Base-by-base conservation (phyloP, 1,140 invertebrate genomes). In the Drosophila nikananu region DNA sequence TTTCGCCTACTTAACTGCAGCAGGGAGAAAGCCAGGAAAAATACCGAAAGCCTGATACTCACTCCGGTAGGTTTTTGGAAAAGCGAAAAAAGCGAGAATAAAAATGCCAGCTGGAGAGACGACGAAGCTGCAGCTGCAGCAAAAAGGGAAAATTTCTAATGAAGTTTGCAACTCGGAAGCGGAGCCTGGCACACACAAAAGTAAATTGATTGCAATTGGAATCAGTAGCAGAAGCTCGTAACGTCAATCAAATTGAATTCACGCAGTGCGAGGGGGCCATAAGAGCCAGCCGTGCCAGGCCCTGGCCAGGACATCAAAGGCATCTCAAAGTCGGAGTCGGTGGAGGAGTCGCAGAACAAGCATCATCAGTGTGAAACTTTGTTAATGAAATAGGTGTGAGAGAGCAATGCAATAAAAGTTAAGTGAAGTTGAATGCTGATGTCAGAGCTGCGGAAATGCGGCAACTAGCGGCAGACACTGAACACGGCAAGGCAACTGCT, bases 171-270 rank as follows among this genome's bases (percentile, higher is more conserved):
- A 89, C 86, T 89, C 67, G 86, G 78, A 90, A 81, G 81, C 81
- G 78, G 81, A 76, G 64, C 75, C 68, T 55, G 55, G 48, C 48
- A 49, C 70, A 39, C 86, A 90, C 86, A 90, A 90, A 90, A 90
- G 86, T 90, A 90, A 90, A 90, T 90, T 90, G 86, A 90, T 90
- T 90, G 86, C 86, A 90, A 90, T 90, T 90, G 86, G 86, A 90
- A 90, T 90, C 86, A 90, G 86, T 90, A 90, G 86, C 86, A 90
- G 86, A 77, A 90, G 75, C 86, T 90, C 86, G 86, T 86, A 90
- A 90, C 86, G 86, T 90, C 86, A 90, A 90, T 90, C 86, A 90
- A 90, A 90, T 90, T 90, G 86, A 86, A 90, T 90, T 90, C 86
- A 90, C 86, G 82, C 86, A 90, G 72, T 65, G 64, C 0, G 10